These are phyloP conservation scores for Drosophila aff. DNA, from an alignment of 1,140 invertebrate genomes.

Conservation along the genomic window DNA sequence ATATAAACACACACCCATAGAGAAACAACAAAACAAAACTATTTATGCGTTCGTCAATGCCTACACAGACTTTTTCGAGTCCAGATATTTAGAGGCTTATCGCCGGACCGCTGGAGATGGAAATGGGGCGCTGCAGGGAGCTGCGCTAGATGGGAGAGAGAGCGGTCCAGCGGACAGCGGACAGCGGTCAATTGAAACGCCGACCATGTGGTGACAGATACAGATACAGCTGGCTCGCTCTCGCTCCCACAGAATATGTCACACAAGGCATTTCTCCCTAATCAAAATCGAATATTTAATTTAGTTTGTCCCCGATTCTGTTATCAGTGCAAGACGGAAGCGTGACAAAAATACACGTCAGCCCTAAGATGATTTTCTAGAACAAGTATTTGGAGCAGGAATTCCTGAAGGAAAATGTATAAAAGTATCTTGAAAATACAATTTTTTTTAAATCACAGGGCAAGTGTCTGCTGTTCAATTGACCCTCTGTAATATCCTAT, in stretches of 20 bases:
- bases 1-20: constrained; percentile 35
- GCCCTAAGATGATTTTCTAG: constrained; percentile 15
- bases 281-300: constrained; percentile 67
- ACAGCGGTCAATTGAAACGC: constrained; percentile 45
- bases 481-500: neutral
- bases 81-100: constrained; percentile 65
- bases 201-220: constrained; percentile 42
- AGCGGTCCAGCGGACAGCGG: constrained; percentile 20
- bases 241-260: constrained; percentile 15
- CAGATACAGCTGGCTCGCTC: constrained; percentile 2
- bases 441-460: neutral
- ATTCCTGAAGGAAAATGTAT: neutral
- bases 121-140: constrained; percentile 20
- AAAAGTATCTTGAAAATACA: neutral
- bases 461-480: neutral
- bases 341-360: constrained; percentile 67
- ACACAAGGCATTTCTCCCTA: constrained; percentile 65
- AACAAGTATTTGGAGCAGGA: constrained; percentile 3
- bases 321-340: constrained; percentile 73
- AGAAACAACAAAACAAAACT: neutral
- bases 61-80: constrained; percentile 36
- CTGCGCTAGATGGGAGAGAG: neutral
- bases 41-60: constrained; percentile 9
- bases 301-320: constrained; percentile 61
- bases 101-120: constrained; percentile 35